Evolutionary conservation across 2,888 invertebrate species (phyloP).

Genomic region (Standfussiana lucernea): DNA sequence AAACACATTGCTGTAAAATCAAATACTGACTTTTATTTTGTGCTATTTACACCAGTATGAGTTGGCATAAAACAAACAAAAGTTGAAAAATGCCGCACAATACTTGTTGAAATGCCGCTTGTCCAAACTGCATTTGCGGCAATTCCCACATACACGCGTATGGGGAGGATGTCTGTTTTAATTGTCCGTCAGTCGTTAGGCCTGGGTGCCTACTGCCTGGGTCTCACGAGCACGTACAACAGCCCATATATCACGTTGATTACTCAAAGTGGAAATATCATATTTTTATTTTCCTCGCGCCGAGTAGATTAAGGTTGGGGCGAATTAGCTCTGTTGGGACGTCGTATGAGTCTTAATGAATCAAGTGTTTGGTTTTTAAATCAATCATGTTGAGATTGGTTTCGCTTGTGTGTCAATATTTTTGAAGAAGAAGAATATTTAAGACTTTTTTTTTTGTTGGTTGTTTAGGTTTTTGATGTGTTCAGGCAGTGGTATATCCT

Average conservation of each 20-base stretch:
- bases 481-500: neutral
- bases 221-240: conserved; percentile 74
- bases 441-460: neutral
- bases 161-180: conserved; percentile 73
- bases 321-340: conserved; percentile 61
- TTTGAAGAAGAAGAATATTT: neutral
- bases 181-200: conserved; percentile 82
- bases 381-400: conserved; percentile 24
- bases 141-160: conserved; percentile 55
- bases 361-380: conserved; percentile 37
- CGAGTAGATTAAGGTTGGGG: conserved; percentile 67
- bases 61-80: conserved; percentile 32
- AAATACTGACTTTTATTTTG: conserved; percentile 20
- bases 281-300: conserved; percentile 76
- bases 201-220: conserved; percentile 60
- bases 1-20: conserved; percentile 5
- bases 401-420: neutral
- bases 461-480: neutral
- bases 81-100: conserved; percentile 21
- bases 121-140: conserved; percentile 65
- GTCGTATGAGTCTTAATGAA: conserved; percentile 40
- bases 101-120: conserved; percentile 54
- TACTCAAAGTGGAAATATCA: conserved; percentile 80
- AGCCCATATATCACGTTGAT: conserved; percentile 80
- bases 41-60: conserved; percentile 6